phyloP scores from a whole-genome alignment of 2,797 vertebrate genomes.

The Malurus leucopterus region DNA sequence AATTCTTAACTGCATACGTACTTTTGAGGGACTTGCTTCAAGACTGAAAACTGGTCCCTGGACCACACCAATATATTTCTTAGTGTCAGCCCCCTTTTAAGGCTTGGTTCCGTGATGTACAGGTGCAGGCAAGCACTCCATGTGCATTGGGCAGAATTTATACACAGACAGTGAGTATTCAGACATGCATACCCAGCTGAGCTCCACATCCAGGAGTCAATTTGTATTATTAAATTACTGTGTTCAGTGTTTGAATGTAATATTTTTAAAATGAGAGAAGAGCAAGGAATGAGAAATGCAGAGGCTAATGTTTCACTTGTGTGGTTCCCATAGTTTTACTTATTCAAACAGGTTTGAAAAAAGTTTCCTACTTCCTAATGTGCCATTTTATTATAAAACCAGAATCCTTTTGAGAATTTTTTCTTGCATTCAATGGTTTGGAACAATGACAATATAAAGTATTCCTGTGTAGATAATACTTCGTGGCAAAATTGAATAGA shows the following conservation, averaged over 20 bases:
- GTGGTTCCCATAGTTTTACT: background rate
- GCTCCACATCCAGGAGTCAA: background rate
- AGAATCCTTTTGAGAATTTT: background rate
- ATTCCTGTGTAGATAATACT: background rate
- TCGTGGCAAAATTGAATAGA: background rate
- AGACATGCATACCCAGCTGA: background rate
- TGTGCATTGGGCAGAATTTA: background rate
- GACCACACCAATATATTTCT: background rate
- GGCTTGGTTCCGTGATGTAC: background rate
- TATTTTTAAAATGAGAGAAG: slow-evolving; percentile 7
- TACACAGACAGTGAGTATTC: background rate
- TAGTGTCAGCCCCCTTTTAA: background rate
- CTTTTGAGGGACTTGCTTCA: background rate
- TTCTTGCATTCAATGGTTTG: background rate
- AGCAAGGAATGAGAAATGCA: background rate
- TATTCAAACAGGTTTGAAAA: background rate
- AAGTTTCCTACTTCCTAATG: background rate
- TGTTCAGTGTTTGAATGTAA: background rate
- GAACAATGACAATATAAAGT: background rate
- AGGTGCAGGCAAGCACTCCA: background rate
- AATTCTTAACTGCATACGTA: background rate
- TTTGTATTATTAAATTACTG: background rate
- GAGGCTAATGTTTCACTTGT: background rate
- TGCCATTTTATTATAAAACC: background rate
- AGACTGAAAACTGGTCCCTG: background rate